Evolutionary conservation across 2,888 invertebrate genomes (phyloP).

Genomic region (Drosophila pseudotalamancana): DNA sequence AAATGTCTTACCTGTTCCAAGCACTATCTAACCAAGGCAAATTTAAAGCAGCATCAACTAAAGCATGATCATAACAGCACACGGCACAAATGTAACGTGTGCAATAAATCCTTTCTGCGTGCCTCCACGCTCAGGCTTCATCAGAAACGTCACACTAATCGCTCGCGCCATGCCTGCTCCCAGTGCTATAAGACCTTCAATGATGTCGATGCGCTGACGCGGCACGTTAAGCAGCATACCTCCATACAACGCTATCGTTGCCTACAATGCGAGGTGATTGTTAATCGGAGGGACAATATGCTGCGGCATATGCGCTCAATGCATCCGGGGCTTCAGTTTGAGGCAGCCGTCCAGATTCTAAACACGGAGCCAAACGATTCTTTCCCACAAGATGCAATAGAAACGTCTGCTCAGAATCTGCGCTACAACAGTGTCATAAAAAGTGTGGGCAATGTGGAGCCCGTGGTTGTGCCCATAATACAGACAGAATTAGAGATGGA

Average conservation of each 20-base stretch:
- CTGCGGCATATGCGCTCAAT: conserved; percentile 91
- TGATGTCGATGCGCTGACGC: conserved; percentile 88
- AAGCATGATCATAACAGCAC: conserved; percentile 78
- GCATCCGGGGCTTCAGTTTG: conserved; percentile 86
- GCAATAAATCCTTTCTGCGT: conserved; percentile 87
- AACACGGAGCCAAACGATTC: neutral
- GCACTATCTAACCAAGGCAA: conserved; percentile 87
- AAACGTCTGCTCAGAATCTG: conserved; percentile 24
- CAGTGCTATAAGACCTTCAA: conserved; percentile 89
- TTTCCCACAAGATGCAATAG: neutral
- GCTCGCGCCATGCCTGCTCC: conserved; percentile 87
- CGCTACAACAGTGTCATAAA: conserved; percentile 81
- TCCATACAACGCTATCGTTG: conserved; percentile 87
- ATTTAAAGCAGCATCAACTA: conserved; percentile 87
- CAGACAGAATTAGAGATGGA: conserved; percentile 4
- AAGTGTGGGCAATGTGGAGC: conserved; percentile 82
- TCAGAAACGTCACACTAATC: conserved; percentile 85
- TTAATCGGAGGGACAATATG: conserved; percentile 91
- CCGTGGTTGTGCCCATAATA: conserved; percentile 43
- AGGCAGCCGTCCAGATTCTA: conserved; percentile 57
- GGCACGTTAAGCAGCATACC: conserved; percentile 86
- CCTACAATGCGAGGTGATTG: conserved; percentile 88
- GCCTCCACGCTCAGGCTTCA: conserved; percentile 87
- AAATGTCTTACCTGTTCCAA: conserved; percentile 85
- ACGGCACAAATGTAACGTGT: conserved; percentile 86